Evolutionary conservation across 2,113 vertebrate species (phyloP).

Genomic region (Oreochromis spilurus): DNA sequence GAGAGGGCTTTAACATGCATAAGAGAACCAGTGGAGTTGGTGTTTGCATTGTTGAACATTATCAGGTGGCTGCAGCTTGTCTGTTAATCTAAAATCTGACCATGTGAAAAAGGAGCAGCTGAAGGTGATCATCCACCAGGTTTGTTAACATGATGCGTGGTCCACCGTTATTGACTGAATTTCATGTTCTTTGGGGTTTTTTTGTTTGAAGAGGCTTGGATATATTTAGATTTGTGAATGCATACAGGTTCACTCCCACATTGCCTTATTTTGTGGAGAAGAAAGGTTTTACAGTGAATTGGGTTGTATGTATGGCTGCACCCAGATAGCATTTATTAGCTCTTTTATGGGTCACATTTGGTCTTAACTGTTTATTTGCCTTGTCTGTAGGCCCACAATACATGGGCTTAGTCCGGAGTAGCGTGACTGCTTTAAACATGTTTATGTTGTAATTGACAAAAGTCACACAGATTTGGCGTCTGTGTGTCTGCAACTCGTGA

Average conservation of each 20-base stretch:
- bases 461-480: neutral
- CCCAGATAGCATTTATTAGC: neutral
- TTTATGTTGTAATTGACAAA: neutral
- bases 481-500: neutral
- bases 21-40: neutral
- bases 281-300: neutral
- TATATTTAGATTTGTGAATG: neutral
- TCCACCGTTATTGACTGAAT: neutral
- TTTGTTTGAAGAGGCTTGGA: neutral
- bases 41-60: neutral
- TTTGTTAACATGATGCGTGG: neutral
- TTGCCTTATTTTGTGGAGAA: neutral
- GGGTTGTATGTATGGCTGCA: neutral
- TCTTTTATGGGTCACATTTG: neutral
- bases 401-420: neutral
- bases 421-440: neutral
- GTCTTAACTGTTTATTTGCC: neutral
- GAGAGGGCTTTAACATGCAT: neutral
- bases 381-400: neutral
- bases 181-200: neutral
- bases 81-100: neutral
- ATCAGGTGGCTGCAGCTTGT: slow-evolving; percentile 8
- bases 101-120: neutral
- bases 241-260: neutral
- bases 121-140: neutral